These are phyloP conservation scores for Meteorus colon DNA, from an alignment of 2,888 invertebrate species.

Conservation along the genomic window DNA sequence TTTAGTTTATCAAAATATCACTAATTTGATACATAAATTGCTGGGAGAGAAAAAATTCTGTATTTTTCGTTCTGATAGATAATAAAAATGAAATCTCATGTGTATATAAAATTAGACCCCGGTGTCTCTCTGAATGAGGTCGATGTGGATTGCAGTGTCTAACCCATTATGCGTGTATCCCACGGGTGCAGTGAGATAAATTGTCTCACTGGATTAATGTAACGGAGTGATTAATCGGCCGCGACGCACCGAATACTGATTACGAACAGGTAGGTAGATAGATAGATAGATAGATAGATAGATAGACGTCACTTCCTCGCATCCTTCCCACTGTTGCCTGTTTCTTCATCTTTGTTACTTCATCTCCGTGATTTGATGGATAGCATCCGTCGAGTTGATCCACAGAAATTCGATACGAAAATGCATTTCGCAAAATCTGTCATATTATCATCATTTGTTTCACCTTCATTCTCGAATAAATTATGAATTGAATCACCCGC, in stretches of 20 bases:
- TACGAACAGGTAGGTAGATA: slow-evolving; percentile 35
- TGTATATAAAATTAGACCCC: slow-evolving; percentile 18
- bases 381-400: slow-evolving; percentile 16
- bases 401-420: not conserved
- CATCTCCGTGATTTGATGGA: not conserved
- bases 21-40: no score
- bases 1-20: slow-evolving; percentile 13
- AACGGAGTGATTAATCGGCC: slow-evolving; percentile 62
- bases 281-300: slow-evolving; percentile 35
- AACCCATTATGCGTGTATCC: slow-evolving; percentile 45
- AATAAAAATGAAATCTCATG: not conserved
- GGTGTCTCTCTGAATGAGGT: not conserved
- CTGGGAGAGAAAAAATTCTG: no score
- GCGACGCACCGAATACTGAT: slow-evolving; percentile 54
- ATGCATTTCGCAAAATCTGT: not conserved
- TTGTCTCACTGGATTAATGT: slow-evolving; percentile 58
- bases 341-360: not conserved
- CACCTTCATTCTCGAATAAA: not conserved
- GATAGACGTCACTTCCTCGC: slow-evolving; percentile 18
- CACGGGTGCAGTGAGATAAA: slow-evolving; percentile 48
- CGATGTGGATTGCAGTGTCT: slow-evolving; percentile 40
- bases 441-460: not conserved
- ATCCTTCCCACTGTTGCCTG: slow-evolving; percentile 32
- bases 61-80: not conserved
- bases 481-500: no score